Base-by-base conservation (phyloP, 2,888 invertebrate genomes). In the Antheraea yamamai region DNA sequence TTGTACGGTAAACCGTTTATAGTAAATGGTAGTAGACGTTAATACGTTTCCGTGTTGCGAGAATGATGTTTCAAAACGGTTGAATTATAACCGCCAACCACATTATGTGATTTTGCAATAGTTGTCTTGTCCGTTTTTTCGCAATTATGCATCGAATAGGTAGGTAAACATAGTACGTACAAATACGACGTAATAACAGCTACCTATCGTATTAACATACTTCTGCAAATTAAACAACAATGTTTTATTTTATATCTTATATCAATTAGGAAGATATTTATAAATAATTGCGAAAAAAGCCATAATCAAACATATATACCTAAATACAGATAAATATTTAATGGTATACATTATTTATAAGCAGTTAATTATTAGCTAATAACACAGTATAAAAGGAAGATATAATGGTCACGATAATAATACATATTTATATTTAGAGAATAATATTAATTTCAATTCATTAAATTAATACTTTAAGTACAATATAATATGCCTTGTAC, bases 31-130 rank as follows among this genome's bases (percentile, higher is more conserved):
- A 83, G 83, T 84, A 80, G 81, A 79, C 81, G 79, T 79, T 82
- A 83, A 81, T 84, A 83, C 85, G 87, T 88, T 91, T 90, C 91
- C 90, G 89, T 88, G 85, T 91, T 88, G 83, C 83, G 76, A 77
- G 76, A 80, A 80, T 80, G 81, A 80, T 88, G 78, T 88, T 90
- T 89, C 84, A 88, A 92, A 85, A 88, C 82, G 84, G 89, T 86
- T 80, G 91, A 84, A 81, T 92, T 88, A 89, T 90, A 88, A 80
- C 81, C 79, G 82, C 85, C 82, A 85, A 86, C 83, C 81, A 78
- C 80, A 84, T 84, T 82, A 79, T 77, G 82, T 79, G 79, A 79
- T 88, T 84, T 81, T 79, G 88, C 84, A 87, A 88, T 84, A 82
- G 79, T 81, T 87, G 86, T 85, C 84, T 85, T 85, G 86, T 83